Evolutionary conservation across 2,888 invertebrate genomes (phyloP), one percentile per base, ranked within the genome.

Genomic region (Tipula lateralis): DNA sequence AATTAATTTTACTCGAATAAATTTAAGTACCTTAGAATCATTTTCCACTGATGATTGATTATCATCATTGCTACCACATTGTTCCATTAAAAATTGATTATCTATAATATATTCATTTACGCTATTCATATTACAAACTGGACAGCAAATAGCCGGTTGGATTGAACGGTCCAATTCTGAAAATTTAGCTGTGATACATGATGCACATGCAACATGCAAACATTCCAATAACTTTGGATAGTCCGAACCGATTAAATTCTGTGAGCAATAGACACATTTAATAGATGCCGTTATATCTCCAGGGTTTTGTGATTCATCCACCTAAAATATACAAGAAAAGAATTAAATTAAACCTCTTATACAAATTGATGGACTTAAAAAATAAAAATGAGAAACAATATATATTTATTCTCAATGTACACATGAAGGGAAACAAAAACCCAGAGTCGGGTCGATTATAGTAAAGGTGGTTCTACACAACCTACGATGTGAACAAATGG

Each of bases 161-260:
- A 89, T 87, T 6, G 89, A 88, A 9, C 89, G 89, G 87, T 90
- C 90, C 83, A 89, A 85, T 85, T 90, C 90, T 0, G 88, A 88
- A 32, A 95, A 90, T 90, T 95, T 95, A 85, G 93, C 92, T 87
- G 92, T 92, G 87, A 96, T 91, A 90, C 96, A 96, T 86, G 93
- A 91, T 85, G 93, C 92, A 89, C 97, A 97, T 85, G 95, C 94
- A 84, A 96, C 95, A 90, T 97, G 97, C 87, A 97, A 92, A 89
- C 97, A 97, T 90, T 96, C 96, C 88, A 97, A 91, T 85, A 97
- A 92, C 91, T 96, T 96, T 39, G 97, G 96, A 83, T 92, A 91
- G 88, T 94, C 93, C 66, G 89, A 91, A 44, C 91, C 89, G 66
- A 91, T 91, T 84, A 94, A 90, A 81, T 90, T 87, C 87, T 91